phyloP scores from a whole-genome alignment of 2,888 invertebrate genomes.

The Teinopalpus imperialis region DNA sequence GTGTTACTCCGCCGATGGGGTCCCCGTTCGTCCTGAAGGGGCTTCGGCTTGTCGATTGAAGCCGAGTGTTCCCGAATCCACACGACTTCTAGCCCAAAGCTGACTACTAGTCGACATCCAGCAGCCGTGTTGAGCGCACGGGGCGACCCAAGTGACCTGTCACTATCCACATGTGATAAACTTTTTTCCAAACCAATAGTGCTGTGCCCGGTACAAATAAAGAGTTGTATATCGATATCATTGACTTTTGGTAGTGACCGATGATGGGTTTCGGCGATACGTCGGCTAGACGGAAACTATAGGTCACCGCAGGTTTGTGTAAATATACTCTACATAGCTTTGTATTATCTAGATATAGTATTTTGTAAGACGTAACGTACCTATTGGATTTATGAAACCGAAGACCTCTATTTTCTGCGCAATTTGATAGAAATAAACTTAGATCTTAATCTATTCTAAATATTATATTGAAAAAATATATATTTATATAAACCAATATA shows the following conservation, averaged over 20 bases:
- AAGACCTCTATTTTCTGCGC: too few species aligned
- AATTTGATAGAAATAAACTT: too few species aligned
- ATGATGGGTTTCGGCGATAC: conserved; percentile 51
- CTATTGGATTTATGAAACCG: not conserved
- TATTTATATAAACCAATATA: too few species aligned
- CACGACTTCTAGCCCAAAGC: conserved; percentile 14
- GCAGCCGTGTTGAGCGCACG: conserved; percentile 43
- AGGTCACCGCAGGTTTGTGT: conserved; percentile 41
- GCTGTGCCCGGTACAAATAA: conserved; percentile 44
- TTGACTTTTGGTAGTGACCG: conserved; percentile 36
- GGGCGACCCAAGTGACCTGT: conserved; percentile 33
- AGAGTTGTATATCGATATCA: conserved; percentile 34
- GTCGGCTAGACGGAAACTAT: conserved; percentile 41
- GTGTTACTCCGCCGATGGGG: conserved; percentile 21
- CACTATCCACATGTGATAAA: conserved; percentile 56
- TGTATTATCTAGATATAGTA: conserved; percentile 12
- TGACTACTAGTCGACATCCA: conserved; percentile 53
- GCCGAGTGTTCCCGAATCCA: conserved; percentile 35
- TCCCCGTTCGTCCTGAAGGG: conserved; percentile 23
- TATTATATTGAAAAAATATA: too few species aligned
- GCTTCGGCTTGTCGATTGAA: conserved; percentile 25
- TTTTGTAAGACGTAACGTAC: not conserved
- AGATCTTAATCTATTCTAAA: too few species aligned
- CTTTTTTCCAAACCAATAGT: conserved; percentile 57
- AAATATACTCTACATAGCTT: conserved; percentile 21